A percentile compares a stretch with the other conserved stretches of the same genome.
phyloP scores from a whole-genome alignment of 2,797 vertebrate species.

The Ciconia nigra region DNA sequence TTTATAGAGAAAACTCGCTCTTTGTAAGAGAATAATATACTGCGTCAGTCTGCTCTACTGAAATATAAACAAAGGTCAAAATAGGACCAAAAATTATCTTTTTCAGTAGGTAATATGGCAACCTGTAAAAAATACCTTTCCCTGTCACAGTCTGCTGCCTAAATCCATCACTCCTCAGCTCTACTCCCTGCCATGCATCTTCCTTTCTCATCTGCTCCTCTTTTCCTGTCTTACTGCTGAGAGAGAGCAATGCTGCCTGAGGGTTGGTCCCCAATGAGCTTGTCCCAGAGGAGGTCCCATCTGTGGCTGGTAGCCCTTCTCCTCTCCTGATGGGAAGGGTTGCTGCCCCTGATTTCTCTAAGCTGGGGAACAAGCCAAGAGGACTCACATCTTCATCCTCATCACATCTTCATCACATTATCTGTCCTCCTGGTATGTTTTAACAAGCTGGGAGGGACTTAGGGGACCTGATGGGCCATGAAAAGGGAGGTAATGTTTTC shows the following conservation, averaged over 20 bases:
- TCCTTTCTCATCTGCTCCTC: not conserved
- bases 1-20: not conserved
- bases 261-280: not conserved
- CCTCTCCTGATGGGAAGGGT: not conserved
- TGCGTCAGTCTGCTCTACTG: not conserved
- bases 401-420: too few species aligned
- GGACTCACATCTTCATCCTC: not conserved
- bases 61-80: not conserved
- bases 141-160: not conserved
- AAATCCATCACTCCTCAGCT: not conserved
- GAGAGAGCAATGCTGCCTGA: not conserved
- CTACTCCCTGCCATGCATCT: not conserved
- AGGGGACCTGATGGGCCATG: too few species aligned
- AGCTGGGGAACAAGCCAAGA: not conserved
- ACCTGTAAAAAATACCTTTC: not conserved
- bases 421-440: not conserved
- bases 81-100: not conserved
- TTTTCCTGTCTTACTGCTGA: not conserved
- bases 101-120: not conserved
- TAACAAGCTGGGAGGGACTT: not conserved
- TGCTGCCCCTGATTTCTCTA: not conserved
- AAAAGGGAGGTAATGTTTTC: not conserved
- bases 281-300: not conserved
- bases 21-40: not conserved
- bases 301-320: not conserved